Conservation (phyloP, 2,113 vertebrate genomes). For the Oryzias melastigma region DNA sequence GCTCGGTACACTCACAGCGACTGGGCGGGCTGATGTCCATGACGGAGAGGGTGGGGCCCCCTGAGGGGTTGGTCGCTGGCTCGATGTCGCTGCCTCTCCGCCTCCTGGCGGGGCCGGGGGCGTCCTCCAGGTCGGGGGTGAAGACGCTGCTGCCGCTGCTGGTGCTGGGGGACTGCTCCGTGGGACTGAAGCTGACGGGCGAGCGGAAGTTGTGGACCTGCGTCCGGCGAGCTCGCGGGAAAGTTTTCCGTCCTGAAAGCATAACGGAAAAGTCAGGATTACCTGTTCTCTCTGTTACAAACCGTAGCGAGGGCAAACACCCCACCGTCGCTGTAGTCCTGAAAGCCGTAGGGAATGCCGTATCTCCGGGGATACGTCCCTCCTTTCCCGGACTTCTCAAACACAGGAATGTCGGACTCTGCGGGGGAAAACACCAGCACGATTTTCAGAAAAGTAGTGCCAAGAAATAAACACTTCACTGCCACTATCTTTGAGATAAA, state of each 20-base stretch:
- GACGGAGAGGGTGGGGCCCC: constrained; percentile 83
- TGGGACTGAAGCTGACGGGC: constrained; percentile 93
- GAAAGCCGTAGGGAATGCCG: constrained; percentile 89
- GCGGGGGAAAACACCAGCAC: constrained; percentile 9
- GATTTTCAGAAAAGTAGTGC: background rate
- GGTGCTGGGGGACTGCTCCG: constrained; percentile 92
- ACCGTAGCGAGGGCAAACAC: background rate
- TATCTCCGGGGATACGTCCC: constrained; percentile 96
- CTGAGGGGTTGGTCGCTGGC: constrained; percentile 73
- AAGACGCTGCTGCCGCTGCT: constrained; percentile 97
- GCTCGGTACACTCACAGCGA: constrained; percentile 83
- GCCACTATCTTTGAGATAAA: background rate
- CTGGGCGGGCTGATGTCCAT: constrained; percentile 99
- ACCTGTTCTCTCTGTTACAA: too few species aligned
- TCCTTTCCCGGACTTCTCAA: constrained; percentile 96
- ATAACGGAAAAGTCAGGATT: too few species aligned
- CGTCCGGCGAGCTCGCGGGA: constrained; percentile 92
- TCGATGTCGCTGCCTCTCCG: constrained; percentile 95
- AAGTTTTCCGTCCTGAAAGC: constrained; percentile 90
- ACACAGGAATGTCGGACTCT: constrained; percentile 95
- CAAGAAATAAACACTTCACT: background rate
- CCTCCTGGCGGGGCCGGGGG: constrained; percentile 71
- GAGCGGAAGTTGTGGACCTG: constrained; percentile 92
- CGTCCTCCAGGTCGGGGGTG: constrained; percentile 89
- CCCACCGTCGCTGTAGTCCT: constrained; percentile 90